phyloP scores from a whole-genome alignment of 1,140 invertebrate species.

The Medauroidea extradentata region DNA sequence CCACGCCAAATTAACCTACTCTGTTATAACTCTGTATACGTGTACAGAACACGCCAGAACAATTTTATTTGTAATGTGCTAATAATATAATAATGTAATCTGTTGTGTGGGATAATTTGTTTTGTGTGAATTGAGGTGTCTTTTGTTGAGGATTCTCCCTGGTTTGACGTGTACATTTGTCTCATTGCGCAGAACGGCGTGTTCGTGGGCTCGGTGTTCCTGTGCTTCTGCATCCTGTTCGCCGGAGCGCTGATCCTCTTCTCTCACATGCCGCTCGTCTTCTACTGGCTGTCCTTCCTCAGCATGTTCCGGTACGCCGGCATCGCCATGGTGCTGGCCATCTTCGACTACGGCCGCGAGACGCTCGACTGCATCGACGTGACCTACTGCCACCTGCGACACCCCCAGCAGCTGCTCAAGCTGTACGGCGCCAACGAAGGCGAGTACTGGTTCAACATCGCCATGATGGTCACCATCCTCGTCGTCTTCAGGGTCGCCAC shows the following conservation, averaged over 20 bases:
- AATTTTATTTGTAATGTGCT: no score
- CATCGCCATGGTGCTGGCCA: conserved; percentile 63
- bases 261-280: conserved; percentile 65
- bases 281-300: conserved; percentile 60
- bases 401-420: conserved; percentile 57
- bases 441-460: conserved; percentile 58
- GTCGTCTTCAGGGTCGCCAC: conserved; percentile 52
- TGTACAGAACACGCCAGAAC: no score
- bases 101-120: no score
- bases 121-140: no score
- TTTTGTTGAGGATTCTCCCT: no score
- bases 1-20: no score
- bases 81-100: no score
- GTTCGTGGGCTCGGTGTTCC: conserved; percentile 61
- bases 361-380: conserved; percentile 52
- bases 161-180: no score
- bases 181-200: conserved; percentile 60
- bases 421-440: conserved; percentile 62
- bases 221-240: conserved; percentile 55
- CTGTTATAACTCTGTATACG: no score
- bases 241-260: conserved; percentile 65
- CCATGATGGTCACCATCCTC: conserved; percentile 49
- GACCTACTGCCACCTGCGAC: conserved; percentile 63
- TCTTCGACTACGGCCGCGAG: conserved; percentile 69
- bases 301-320: conserved; percentile 72